Evolutionary conservation across 2,113 vertebrate species (phyloP).

Genomic region (Sorex fumeus): DNA sequence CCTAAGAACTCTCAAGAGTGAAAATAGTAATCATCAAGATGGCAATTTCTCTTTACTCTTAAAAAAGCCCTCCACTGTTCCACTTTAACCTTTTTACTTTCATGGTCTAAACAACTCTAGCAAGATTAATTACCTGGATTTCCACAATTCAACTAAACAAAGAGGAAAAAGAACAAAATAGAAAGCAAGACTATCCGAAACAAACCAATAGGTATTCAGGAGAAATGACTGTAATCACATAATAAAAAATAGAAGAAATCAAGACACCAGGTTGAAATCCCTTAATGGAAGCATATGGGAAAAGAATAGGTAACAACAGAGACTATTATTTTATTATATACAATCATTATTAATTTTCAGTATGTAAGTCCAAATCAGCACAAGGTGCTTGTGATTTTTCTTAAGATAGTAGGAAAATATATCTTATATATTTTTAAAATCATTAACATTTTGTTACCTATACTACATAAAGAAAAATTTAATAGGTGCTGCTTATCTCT

Average conservation of each 20-base stretch:
- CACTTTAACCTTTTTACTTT: background rate
- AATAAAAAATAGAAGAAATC: background rate
- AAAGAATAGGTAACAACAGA: background rate
- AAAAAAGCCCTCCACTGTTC: background rate
- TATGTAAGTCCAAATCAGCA: background rate
- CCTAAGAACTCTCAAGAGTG: background rate
- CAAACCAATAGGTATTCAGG: background rate
- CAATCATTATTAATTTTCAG: background rate
- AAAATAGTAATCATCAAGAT: background rate
- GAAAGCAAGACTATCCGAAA: background rate
- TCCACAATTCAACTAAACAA: background rate
- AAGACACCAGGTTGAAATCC: background rate
- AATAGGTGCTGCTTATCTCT: background rate
- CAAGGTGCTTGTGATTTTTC: background rate
- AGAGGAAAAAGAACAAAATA: background rate
- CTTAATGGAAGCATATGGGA: background rate
- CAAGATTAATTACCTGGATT: background rate
- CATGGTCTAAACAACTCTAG: background rate
- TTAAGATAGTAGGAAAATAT: too few species aligned
- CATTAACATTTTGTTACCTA: slow-evolving; percentile 18
- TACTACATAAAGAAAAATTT: background rate
- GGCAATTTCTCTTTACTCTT: background rate
- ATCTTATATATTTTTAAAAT: background rate
- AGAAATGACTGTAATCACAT: background rate
- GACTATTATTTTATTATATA: background rate